Base-by-base conservation (phyloP, 1,140 invertebrate genomes). In the Drosophila parvula region DNA sequence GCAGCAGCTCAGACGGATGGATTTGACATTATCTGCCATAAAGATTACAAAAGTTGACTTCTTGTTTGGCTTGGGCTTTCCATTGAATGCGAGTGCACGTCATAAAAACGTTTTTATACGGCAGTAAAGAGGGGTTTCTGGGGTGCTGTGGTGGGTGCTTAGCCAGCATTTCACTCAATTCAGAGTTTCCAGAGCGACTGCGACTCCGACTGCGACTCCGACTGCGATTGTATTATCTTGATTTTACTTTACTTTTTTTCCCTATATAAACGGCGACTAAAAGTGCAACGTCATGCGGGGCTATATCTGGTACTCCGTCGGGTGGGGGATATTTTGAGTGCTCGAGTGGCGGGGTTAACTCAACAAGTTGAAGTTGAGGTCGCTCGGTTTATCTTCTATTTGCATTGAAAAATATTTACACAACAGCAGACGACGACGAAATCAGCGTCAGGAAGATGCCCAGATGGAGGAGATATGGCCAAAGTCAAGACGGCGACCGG, bases 21-120 rank as follows among this genome's bases (percentile, higher is more conserved):
- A 80, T 88, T 82, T 88, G 83, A 88, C 83, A 88, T 80, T 88
- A 88, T 88, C 83, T 88, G 83, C 76, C 76, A 82, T 80, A 79
- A 88, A 88, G 83, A 88, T 88, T 88, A 86, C 83, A 78, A 68
- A 68, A 88, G 83, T 88, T 80, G 79, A 88, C 83, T 88, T 83
- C 79, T 79, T 82, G 64, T 78, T 82, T 80, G 83, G 71, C 73
- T 80, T 68, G 71, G 76, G 62, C 68, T 55, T 53, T 55, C 51
- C 34, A 55, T 55, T 70, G 48, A 81, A 40, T 86, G 51, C 51
- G 78, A 82, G 74, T 80, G 79, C 77, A 79, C 73, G 79, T 88
- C 83, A 80, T 88, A 88, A 88, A 88, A 88, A 88, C 63, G 83
- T 74, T 88, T 81, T 70, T 55, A 36, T 53, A 63, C 48, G 79